A percentile compares a stretch with the other conserved stretches of the same genome.
These are phyloP conservation scores for Trachelus troglodyta DNA, from an alignment of 2,888 invertebrate genomes.

Conservation along the genomic window DNA sequence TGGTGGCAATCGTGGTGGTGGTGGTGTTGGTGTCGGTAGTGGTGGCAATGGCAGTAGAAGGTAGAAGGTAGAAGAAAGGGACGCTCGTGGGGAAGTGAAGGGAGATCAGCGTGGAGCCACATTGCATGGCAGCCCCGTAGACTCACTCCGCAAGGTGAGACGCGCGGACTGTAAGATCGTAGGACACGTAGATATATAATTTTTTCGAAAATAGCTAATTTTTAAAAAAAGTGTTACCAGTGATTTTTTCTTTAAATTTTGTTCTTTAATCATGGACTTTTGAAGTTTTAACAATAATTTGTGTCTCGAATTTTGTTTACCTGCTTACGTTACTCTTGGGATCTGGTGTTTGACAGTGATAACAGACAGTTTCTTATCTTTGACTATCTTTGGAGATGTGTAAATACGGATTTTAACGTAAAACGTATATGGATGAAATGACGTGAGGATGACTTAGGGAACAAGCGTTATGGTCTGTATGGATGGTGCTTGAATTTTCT, in stretches of 20 bases:
- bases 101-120: constrained; percentile 61
- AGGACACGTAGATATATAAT: background rate
- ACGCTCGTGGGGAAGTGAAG: constrained; percentile 25
- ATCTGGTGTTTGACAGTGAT: constrained; percentile 40
- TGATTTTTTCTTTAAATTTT: background rate
- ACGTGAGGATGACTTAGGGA: background rate
- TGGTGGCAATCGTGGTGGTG: background rate
- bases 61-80: constrained; percentile 9
- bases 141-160: constrained; percentile 66
- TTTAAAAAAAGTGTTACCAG: background rate
- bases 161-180: constrained; percentile 53
- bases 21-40: background rate
- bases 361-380: constrained; percentile 29
- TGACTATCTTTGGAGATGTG: constrained; percentile 32
- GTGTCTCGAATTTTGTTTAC: background rate
- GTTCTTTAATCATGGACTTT: background rate
- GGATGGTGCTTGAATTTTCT: background rate
- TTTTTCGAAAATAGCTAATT: background rate
- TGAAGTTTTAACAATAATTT: background rate
- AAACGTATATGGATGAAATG: background rate
- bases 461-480: background rate
- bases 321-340: background rate
- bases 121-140: constrained; percentile 61
- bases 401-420: constrained; percentile 22
- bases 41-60: background rate